Base-by-base conservation (phyloP, 2,113 vertebrate species). In the Carettochelys insculpta region DNA sequence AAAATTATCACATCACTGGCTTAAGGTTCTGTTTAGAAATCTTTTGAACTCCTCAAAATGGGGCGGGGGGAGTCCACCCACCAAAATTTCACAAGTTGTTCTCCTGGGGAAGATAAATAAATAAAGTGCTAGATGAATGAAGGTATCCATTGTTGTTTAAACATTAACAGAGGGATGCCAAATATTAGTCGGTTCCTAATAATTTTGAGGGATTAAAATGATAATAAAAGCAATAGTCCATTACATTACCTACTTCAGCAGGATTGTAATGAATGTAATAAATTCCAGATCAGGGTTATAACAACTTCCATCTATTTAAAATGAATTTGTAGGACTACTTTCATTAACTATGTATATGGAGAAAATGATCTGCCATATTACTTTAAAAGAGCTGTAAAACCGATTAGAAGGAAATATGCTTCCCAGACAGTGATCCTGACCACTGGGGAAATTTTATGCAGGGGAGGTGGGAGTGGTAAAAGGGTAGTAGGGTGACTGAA, bases 211-310 rank as follows among this genome's bases (percentile, higher is more conserved):
- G 97, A 98, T 98, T 98, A 98, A 98, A 98, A 98, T 98, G 98
- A 98, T 98, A 98, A 98, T 98, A 98, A 98, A 98, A 98, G 98
- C 98, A 98, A 98, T 98, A 98, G 98, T 98, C 98, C 98, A 98
- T 98, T 98, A 98, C 98, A 98, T 98, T 98, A 98, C 98, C 98
- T 98, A 98, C 98, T 98, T 98, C 98, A 98, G 98, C 98, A 98
- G 97, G 98, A 98, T 98, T 98, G 97, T 98, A 98, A 98, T 98
- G 98, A 98, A 98, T 65, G 97, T 97, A 97, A 98, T 98, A 98
- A 98, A 98, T 98, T 98, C 98, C 97, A 98, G 97, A 98, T 98
- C 98, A 97, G 98, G 98, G 98, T 98, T 98, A 98, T 98, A 98
- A 98, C 98, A 98, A 98, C 97, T 98, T 98, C 98, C 97, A 98